Conservation (phyloP, 53 echinoderm and acorn worm genomes). For the Crossaster papposus region DNA sequence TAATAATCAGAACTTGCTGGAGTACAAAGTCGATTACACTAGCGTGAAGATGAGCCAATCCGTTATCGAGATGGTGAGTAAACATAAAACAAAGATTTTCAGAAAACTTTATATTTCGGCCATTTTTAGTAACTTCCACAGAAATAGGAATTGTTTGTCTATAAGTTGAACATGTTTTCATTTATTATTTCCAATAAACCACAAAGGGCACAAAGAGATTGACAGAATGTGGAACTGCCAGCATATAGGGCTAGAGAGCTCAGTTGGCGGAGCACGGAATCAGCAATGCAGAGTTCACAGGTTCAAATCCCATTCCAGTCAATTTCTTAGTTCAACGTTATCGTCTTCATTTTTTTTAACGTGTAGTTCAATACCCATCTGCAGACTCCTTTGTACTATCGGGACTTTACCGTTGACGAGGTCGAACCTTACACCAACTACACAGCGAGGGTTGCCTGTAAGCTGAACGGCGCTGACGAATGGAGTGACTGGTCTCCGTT, state of each 20-base stretch:
- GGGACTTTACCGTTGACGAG: not conserved
- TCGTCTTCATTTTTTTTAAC: not conserved
- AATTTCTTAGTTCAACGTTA: too few relatives aligned
- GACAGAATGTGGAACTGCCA: too few relatives aligned
- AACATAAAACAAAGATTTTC: not conserved
- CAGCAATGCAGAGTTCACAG: too few relatives aligned
- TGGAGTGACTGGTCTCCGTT: conserved; percentile 31
- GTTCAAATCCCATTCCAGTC: too few relatives aligned
- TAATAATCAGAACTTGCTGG: not conserved
- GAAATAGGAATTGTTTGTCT: too few relatives aligned
- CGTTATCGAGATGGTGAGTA: not conserved
- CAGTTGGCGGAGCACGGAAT: too few relatives aligned
- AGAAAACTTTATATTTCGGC: too few relatives aligned
- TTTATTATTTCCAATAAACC: too few relatives aligned
- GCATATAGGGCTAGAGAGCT: too few relatives aligned
- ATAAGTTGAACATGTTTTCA: too few relatives aligned
- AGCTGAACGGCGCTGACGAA: not conserved
- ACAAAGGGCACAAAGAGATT: too few relatives aligned
- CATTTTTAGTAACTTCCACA: too few relatives aligned
- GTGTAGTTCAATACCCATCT: not conserved
- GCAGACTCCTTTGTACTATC: not conserved
- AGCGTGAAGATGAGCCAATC: not conserved
- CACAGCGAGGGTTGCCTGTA: conserved; percentile 30
- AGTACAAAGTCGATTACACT: conserved; percentile 10
- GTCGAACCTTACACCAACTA: conserved; percentile 36